Evolutionary conservation across 1,140 invertebrate species (phyloP), one percentile per base, ranked within the genome.

Genomic region (Platyura marginata): DNA sequence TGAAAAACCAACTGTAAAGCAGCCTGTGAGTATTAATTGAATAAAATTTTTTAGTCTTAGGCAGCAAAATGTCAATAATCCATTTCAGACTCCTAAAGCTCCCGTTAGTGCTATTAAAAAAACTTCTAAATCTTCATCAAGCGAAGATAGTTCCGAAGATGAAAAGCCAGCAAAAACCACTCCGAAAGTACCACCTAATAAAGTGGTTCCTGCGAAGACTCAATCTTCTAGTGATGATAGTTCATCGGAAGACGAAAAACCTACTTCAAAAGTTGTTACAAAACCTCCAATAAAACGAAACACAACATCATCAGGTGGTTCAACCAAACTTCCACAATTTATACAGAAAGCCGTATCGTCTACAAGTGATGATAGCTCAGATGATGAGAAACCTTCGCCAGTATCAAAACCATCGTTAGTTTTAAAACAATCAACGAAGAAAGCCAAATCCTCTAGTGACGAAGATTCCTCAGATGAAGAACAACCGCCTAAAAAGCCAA

Each of bases 401-500:
- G 20, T 18, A 45, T 6, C 13, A 29, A 29, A 13, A 8, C 25
- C 25, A 34, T 37, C 13, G 20, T 41, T 37, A 8, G 29, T 34
- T 11, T n/a, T 25, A 3, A 52, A 52, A 44, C 44, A 47, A 22
- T 44, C 49, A 10, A 48, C 51, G 8, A 64, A 66, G 21, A 64
- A 68, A 48, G 53, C 47, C 15, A 53, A 64, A 41, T 61, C 59
- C 2, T 63, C 56, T 37, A 62, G 59, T n/a, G 66, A 67, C 3
- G 25, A 29, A 29, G 42, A 43, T 50, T 44, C 47, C 46, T 50
- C 46, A 44, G 42, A 36, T 46, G 44, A 45, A 50, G 25, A 32
- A 15, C 11, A 13, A 21, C 13, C 21, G n/a, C 13, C 21, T 18
- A 38, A 46, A 10, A 40, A 41, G 40, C 43, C 32, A 21, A 19